Conservation (phyloP, 2,113 vertebrate species). For the Danio rerio region GRCz12tu NC_133192.1:9632501-9633000, state of each 20-base stretch:
- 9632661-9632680: too few relatives aligned
- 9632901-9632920: not conserved
- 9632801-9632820: not conserved
- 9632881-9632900: not conserved
- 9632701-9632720: too few relatives aligned
- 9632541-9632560: too few relatives aligned
- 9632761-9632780: not conserved
- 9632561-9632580: too few relatives aligned
- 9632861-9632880: not conserved
- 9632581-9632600: too few relatives aligned
- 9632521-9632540: too few relatives aligned
- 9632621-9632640: too few relatives aligned
- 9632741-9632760: not conserved
- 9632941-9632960: not conserved
- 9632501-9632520: too few relatives aligned
- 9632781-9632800: not conserved
- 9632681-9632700: too few relatives aligned
- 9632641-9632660: too few relatives aligned
- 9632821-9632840: constrained; percentile 1
- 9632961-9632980: not conserved
- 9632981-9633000: not conserved
- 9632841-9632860: not conserved
- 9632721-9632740: too few relatives aligned
- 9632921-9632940: not conserved
- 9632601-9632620: too few relatives aligned